These are phyloP conservation scores for Ibidorhyncha struthersii DNA, from an alignment of 2,113 vertebrate species.

Conservation along the genomic window DNA sequence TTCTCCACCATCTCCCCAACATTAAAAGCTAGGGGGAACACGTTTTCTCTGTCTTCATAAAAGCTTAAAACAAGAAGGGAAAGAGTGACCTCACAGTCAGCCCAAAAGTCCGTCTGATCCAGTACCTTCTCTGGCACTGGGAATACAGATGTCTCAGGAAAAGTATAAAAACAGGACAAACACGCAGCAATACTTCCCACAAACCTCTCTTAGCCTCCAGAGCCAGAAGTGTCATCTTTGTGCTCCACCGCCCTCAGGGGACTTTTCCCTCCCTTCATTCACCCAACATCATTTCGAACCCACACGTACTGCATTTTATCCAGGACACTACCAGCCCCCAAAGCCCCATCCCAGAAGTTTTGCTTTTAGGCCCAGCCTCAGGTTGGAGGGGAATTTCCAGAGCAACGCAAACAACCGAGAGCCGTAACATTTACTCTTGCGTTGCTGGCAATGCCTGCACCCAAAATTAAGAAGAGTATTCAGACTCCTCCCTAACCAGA, in stretches of 20 bases:
- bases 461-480: neutral
- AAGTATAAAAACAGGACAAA: neutral
- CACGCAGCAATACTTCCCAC: neutral
- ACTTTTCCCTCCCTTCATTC: neutral
- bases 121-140: neutral
- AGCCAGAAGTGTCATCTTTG: neutral
- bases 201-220: neutral
- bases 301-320: fast-evolving
- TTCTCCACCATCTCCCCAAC: neutral
- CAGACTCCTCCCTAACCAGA: neutral
- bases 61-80: neutral
- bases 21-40: neutral
- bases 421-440: neutral
- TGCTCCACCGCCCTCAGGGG: neutral
- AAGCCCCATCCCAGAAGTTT: neutral
- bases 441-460: neutral
- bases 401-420: neutral
- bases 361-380: neutral
- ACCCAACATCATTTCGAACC: neutral
- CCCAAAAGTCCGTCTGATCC: neutral
- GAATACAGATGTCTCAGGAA: neutral
- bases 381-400: neutral
- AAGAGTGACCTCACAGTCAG: neutral
- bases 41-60: neutral
- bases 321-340: neutral